Conservation (phyloP, 2,113 vertebrate genomes). For the Anser cygnoides region DNA sequence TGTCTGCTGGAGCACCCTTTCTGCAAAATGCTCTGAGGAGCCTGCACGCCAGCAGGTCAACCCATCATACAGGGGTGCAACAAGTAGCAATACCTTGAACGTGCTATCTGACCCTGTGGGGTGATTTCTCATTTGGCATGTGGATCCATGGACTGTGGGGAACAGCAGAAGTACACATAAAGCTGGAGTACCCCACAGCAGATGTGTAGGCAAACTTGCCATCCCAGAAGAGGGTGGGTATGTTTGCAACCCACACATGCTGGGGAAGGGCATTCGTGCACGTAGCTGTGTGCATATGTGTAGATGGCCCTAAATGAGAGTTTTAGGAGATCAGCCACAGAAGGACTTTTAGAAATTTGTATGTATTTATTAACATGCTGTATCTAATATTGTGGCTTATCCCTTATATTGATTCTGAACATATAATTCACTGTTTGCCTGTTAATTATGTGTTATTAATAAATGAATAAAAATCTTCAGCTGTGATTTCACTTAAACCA, state of each 20-base stretch:
- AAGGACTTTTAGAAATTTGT: background rate
- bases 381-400: background rate
- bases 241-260: background rate
- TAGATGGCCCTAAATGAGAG: background rate
- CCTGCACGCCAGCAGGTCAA: background rate
- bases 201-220: background rate
- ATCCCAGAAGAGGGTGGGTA: background rate
- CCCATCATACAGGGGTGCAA: rapidly evolving
- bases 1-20: background rate
- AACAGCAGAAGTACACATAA: background rate
- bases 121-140: rapidly evolving
- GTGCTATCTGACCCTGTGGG: background rate
- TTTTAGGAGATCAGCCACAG: background rate
- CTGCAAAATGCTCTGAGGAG: background rate
- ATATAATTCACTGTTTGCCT: background rate
- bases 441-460: background rate
- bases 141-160: background rate
- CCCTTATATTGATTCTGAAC: background rate
- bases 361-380: background rate
- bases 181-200: background rate
- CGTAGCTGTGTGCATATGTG: rapidly evolving
- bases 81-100: rapidly evolving
- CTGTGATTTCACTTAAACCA: background rate
- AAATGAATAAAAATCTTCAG: background rate
- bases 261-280: background rate